Evolutionary conservation across 2,113 vertebrate species (phyloP), one percentile per base, ranked within the genome.

Genomic region (Sisor rabdophorus): DNA sequence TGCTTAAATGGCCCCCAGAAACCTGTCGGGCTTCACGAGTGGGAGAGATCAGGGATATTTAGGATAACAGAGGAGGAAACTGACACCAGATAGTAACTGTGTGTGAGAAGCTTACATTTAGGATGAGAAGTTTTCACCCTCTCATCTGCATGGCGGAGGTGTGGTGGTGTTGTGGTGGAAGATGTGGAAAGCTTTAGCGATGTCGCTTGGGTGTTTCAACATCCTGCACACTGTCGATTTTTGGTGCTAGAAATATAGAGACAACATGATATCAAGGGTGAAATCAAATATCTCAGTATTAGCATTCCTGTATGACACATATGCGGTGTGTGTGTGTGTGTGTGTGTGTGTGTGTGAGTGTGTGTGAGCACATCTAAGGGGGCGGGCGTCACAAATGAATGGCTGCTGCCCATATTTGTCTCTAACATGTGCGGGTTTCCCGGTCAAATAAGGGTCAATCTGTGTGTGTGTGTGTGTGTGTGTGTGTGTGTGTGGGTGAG

Each of bases 311-410:
- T 76, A 30, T 65, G 59, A 53, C 40, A 77, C 80, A 81, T 80
- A 78, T 79, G 76, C 81, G 55, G 76, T 75, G 65, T 75, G 82
- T 81, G 56, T 83, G 80, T 85, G 84, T 88, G 86, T 80, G 87
- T 79, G 85, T 77, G 84, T 79, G 80, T 84, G 84, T 86, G 86
- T 78, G 53, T 87, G 78, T 60, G 72, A 72, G 17, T 74, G 79
- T 4, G 55, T 9, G 56, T 71, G 63, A 30, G 47, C 67, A 56
- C 50, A 47, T 79, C 53, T 76, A 59, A 69, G 65, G 75, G 64
- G 70, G 52, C 22, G 40, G 70, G 36, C 75, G 78, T 79, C 73
- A 77, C 73, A 68, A 50, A 32, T 79, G 63, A 76, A 79, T 50
- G 73, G 48, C 77, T 82, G 70, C 73, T 79, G 69, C 77, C 70